phyloP scores from a whole-genome alignment of 2,113 vertebrate species.

The Triplophysa tibetana region DNA sequence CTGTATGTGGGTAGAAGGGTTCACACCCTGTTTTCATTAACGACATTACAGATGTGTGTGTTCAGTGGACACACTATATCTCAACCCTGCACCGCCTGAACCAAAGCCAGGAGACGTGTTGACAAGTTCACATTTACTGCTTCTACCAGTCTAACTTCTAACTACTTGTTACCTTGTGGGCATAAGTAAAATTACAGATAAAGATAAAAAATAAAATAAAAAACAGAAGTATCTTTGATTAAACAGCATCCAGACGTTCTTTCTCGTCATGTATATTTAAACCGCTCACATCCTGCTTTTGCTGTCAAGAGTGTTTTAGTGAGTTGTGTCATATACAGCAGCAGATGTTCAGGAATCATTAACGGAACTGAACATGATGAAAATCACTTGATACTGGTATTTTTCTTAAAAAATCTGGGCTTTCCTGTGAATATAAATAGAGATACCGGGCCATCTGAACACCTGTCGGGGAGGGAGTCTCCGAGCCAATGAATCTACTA shows the following conservation, averaged over 20 bases:
- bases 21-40: slow-evolving; percentile 57
- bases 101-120: slow-evolving; percentile 63
- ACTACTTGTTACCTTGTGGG: neutral
- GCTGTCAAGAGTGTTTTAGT: too few relatives aligned
- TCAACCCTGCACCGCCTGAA: slow-evolving; percentile 57
- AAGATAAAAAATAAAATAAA: too few relatives aligned
- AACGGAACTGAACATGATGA: too few relatives aligned
- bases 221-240: too few relatives aligned
- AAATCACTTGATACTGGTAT: too few relatives aligned
- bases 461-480: slow-evolving; percentile 21
- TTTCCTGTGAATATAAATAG: slow-evolving; percentile 22
- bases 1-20: slow-evolving; percentile 46
- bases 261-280: too few relatives aligned
- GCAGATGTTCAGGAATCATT: too few relatives aligned
- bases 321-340: too few relatives aligned
- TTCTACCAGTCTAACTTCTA: slow-evolving; percentile 40
- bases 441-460: slow-evolving; percentile 20
- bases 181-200: too few relatives aligned
- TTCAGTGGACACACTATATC: slow-evolving; percentile 61
- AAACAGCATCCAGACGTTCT: too few relatives aligned
- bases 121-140: slow-evolving; percentile 71
- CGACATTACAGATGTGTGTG: slow-evolving; percentile 65
- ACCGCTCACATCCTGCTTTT: too few relatives aligned
- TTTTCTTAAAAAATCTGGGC: too few relatives aligned
- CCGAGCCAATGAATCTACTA: slow-evolving; percentile 50